phyloP scores from a whole-genome alignment of 2,113 vertebrate species.

The Oophaga pumilio region DNA sequence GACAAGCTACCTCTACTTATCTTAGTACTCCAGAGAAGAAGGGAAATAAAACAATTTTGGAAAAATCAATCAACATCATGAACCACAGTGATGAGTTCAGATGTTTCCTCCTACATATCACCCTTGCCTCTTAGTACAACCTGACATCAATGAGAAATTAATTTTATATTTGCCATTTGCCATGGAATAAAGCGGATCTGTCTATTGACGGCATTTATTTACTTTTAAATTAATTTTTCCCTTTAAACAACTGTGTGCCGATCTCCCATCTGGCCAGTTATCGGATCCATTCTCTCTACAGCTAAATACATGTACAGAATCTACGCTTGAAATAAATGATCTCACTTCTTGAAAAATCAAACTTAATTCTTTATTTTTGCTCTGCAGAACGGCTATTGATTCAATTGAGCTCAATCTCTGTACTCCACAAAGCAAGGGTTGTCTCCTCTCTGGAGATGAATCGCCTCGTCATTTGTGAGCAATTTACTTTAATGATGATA shows the following conservation, averaged over 20 bases:
- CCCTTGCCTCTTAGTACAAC: not conserved
- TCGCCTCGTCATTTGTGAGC: slow-evolving; percentile 64
- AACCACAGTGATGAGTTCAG: not conserved
- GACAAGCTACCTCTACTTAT: not conserved
- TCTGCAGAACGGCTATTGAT: slow-evolving; percentile 62
- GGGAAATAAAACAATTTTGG: not conserved
- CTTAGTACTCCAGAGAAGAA: not conserved
- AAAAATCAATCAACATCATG: not conserved
- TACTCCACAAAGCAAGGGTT: slow-evolving; percentile 61
- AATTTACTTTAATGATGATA: slow-evolving; percentile 69
- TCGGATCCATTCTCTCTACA: not conserved
- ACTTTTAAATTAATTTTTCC: not conserved
- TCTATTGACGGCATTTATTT: not conserved
- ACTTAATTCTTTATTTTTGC: slow-evolving; percentile 55
- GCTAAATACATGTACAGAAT: not conserved
- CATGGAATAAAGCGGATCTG: not conserved
- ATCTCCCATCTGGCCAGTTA: not conserved
- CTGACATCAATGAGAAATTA: slow-evolving; percentile 1
- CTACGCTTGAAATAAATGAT: not conserved
- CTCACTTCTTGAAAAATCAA: not conserved
- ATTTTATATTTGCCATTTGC: not conserved
- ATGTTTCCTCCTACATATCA: not conserved
- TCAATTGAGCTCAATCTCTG: slow-evolving; percentile 60
- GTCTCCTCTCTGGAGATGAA: slow-evolving; percentile 62
- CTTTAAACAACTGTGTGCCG: not conserved